phyloP scores from a whole-genome alignment of 2,113 vertebrate species.

The Planiliza haematocheilus region DNA sequence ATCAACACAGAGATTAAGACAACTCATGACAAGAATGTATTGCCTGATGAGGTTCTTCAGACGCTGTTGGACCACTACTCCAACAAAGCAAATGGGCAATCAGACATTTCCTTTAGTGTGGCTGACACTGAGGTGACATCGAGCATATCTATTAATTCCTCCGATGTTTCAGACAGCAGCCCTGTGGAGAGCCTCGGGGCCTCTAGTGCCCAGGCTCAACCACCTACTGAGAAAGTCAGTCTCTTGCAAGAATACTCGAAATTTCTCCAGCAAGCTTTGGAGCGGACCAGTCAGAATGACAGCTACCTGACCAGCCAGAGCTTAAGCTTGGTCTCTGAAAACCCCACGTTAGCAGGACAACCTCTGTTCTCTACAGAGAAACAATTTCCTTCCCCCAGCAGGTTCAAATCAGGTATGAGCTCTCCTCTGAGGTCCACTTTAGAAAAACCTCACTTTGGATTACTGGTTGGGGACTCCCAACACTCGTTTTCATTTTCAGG shows the following conservation, averaged over 20 bases:
- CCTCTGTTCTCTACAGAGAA: slow-evolving; percentile 96
- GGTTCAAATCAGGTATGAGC: slow-evolving; percentile 95
- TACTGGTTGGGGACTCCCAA: slow-evolving; percentile 96
- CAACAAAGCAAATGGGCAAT: slow-evolving; percentile 95
- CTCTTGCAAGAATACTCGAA: slow-evolving; percentile 99
- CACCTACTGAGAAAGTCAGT: slow-evolving; percentile 92
- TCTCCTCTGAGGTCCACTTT: slow-evolving; percentile 94
- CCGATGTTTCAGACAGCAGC: slow-evolving; percentile 91
- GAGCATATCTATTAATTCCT: slow-evolving; percentile 97
- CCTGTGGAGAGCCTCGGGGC: slow-evolving; percentile 85
- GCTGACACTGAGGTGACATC: slow-evolving; percentile 97
- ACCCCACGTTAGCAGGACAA: slow-evolving; percentile 90
- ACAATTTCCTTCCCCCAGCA: slow-evolving; percentile 91
- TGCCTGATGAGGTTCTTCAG: slow-evolving; percentile 98
- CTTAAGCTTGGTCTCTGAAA: slow-evolving; percentile 96
- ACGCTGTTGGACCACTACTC: slow-evolving; percentile 98
- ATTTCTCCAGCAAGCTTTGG: slow-evolving; percentile 97
- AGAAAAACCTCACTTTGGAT: slow-evolving; percentile 97
- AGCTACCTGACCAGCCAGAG: slow-evolving; percentile 97
- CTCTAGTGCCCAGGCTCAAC: slow-evolving; percentile 87
- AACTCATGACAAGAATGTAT: slow-evolving; percentile 93
- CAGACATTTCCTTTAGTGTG: slow-evolving; percentile 95
- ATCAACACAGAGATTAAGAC: slow-evolving; percentile 92
- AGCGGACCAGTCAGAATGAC: slow-evolving; percentile 99
- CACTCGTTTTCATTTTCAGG: slow-evolving; percentile 98